phyloP scores from a whole-genome alignment of 2,888 invertebrate species.

The Prenolepis imparis region DNA sequence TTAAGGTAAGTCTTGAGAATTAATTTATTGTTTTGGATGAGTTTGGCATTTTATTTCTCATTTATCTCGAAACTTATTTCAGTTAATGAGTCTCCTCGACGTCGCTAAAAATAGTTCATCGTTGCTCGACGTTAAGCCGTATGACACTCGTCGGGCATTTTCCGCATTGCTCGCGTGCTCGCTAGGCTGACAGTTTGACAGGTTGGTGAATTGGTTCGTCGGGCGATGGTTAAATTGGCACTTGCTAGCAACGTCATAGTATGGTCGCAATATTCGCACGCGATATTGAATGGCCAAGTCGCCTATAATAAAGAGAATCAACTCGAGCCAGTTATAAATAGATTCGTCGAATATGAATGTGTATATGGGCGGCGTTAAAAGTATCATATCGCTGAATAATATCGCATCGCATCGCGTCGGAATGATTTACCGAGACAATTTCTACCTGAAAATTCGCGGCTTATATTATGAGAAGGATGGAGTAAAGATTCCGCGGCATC shows the following conservation, averaged over 20 bases:
- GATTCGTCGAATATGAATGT: background rate
- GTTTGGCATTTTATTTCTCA: conserved; percentile 23
- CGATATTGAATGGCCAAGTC: conserved; percentile 23
- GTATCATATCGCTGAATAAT: background rate
- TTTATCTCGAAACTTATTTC: conserved; percentile 28
- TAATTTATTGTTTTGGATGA: conserved; percentile 9
- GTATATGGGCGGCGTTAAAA: background rate
- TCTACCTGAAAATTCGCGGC: background rate
- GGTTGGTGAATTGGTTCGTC: conserved; percentile 46
- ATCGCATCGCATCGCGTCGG: background rate
- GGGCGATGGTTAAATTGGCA: conserved; percentile 48
- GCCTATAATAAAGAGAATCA: background rate
- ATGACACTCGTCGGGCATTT: conserved; percentile 11
- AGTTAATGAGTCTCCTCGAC: conserved; percentile 19
- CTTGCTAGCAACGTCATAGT: conserved; percentile 46
- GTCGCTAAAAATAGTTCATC: conserved; percentile 26
- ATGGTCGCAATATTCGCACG: conserved; percentile 43
- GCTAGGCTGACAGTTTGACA: conserved; percentile 51
- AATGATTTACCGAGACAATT: background rate
- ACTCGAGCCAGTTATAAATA: conserved; percentile 2
- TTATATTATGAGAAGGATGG: background rate
- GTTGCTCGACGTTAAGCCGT: background rate
- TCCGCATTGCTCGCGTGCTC: conserved; percentile 33
- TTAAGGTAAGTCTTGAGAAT: conserved; percentile 22
- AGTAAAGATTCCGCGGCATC: background rate